Base-by-base conservation (phyloP, 2,797 vertebrate genomes). In the Mormyrus hasselquistii region DNA sequence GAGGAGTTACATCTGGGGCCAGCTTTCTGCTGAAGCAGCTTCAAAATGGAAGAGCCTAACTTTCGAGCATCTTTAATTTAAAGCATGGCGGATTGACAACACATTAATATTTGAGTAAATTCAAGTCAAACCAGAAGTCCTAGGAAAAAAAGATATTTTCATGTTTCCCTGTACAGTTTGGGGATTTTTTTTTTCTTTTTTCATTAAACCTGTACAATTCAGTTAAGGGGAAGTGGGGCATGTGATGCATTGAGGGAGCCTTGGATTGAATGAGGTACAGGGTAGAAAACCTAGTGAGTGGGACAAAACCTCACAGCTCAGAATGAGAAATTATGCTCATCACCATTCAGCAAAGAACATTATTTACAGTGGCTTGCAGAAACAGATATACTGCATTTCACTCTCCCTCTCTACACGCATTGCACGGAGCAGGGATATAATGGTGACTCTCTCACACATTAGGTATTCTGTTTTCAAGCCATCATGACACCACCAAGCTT, bases 391-490 rank as follows among this genome's bases (percentile, higher is more conserved):
- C 59, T 89, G 19, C 19, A 47, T 44, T 88, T 44, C 49, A 7
- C 44, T 87, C 41, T n/a, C n/a, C 10, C 79, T 85, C 55, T 34
- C 47, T 49, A 4, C 79, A 87, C 16, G 5, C 7, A 29, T 34
- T 88, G 62, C 65, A 12, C 12, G 12, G 50, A 52, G 38, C 16
- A 57, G 10, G 41, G 22, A 29, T 41, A 44, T 38, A 38, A 22
- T 57, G 69, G 22, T 34, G 14, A 53, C 25, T 88, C 10, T 55
- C 88, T 76, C 87, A 88, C 73, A 57, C 88, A 59, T 53, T 79
- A 79, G 19, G 22, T 14, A 38, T n/a, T 41, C 76, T 57, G 76
- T 47, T 89, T 47, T 38, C 88, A 50, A 38, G 25, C 59, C 79
- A 44, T 65, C 5, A 14, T 85, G 65, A 62, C 53, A 85, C 84